These are phyloP conservation scores for Cyanoliseus patagonus DNA, from an alignment of 2,113 vertebrate genomes.

Conservation along the genomic window DNA sequence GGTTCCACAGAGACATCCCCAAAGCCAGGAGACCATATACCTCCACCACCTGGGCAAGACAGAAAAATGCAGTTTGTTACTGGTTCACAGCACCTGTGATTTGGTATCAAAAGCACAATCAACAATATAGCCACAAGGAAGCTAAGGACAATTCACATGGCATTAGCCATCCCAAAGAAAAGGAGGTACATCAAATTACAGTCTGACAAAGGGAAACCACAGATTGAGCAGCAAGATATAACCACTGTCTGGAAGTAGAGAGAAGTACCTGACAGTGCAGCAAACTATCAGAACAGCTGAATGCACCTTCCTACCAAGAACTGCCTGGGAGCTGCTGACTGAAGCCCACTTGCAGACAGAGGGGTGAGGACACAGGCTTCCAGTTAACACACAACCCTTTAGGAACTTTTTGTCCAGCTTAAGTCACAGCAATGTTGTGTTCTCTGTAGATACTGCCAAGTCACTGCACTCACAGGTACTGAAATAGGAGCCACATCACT, in stretches of 20 bases:
- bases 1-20: constrained; percentile 99
- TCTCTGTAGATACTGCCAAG: neutral
- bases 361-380: fast-evolving
- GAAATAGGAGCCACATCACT: neutral
- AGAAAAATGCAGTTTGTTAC: neutral
- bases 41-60: constrained; percentile 87
- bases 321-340: neutral
- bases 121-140: neutral
- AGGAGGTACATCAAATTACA: neutral
- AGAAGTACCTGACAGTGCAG: neutral
- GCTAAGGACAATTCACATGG: neutral
- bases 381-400: neutral
- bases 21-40: constrained; percentile 95
- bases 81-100: neutral
- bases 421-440: neutral
- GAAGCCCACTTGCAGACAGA: neutral
- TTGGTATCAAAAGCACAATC: neutral
- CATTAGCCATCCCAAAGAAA: neutral
- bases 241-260: neutral
- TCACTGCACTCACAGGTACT: neutral
- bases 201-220: neutral
- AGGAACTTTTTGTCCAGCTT: neutral
- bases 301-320: neutral
- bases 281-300: neutral
- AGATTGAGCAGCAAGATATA: neutral